phyloP scores from a whole-genome alignment of 2,113 vertebrate species.

The Poeciliopsis occidentalis region DNA sequence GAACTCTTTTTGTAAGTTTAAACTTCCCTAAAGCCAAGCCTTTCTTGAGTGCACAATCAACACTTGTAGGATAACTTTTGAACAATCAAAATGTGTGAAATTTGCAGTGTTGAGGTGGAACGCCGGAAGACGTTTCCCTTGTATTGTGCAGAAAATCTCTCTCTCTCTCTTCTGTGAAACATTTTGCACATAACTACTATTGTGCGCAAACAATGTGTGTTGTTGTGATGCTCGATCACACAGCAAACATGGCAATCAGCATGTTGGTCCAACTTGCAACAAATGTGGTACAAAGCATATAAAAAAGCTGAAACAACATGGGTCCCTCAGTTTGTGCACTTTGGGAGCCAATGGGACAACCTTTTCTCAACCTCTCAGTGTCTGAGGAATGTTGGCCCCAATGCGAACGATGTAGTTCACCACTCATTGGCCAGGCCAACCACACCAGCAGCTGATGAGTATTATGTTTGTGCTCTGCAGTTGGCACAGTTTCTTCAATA shows the following conservation, averaged over 20 bases:
- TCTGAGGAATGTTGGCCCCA: conserved; percentile 57
- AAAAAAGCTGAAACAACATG: conserved; percentile 1
- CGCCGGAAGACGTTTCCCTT: not conserved
- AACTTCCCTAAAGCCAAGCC: conserved; percentile 23
- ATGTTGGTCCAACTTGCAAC: conserved; percentile 17
- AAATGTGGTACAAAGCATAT: conserved; percentile 17
- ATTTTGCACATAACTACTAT: too few relatives aligned
- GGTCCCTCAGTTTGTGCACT: conserved; percentile 28
- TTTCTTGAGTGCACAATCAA: conserved; percentile 26
- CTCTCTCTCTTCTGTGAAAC: not conserved
- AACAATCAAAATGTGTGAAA: conserved; percentile 34
- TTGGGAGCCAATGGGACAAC: conserved; percentile 45
- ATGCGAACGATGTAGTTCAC: conserved; percentile 21
- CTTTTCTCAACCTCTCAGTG: conserved; percentile 52
- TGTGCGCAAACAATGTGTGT: not conserved
- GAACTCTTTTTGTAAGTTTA: conserved; percentile 30
- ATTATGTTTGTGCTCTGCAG: conserved; percentile 54
- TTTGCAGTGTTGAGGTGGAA: conserved; percentile 16
- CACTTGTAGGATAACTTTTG: conserved; percentile 24
- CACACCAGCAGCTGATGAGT: conserved; percentile 31
- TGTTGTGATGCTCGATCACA: conserved; percentile 33
- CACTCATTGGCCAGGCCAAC: conserved; percentile 23
- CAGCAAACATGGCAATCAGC: conserved; percentile 42
- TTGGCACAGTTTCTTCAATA: conserved; percentile 50
- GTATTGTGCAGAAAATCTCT: conserved; percentile 20